Percentiles rank a stretch among this genome's conserved stretches.
Evolutionary conservation across 2,888 invertebrate species (phyloP).

Genomic region (Micoletzkya japonica): DNA sequence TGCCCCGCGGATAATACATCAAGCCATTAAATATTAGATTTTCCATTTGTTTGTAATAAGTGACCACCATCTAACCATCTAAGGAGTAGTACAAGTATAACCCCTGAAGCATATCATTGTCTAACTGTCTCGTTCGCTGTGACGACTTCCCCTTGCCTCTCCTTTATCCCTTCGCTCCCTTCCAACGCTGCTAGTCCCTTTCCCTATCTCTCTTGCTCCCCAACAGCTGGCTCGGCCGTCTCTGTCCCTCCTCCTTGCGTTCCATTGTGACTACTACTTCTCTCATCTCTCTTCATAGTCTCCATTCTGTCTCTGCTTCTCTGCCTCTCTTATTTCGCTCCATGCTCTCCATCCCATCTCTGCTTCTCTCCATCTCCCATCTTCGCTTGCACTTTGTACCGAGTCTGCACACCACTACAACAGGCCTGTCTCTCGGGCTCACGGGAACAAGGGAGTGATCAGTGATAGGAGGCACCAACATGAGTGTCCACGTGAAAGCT

Average conservation of each 20-base stretch:
- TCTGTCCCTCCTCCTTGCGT: background rate
- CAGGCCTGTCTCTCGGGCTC: background rate
- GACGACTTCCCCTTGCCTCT: background rate
- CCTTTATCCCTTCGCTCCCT: background rate
- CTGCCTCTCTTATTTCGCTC: background rate
- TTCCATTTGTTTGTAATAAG: too few relatives aligned
- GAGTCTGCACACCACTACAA: background rate
- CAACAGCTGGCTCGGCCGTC: background rate
- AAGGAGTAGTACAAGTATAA: too few relatives aligned
- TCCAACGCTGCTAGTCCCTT: background rate
- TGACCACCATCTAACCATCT: too few relatives aligned
- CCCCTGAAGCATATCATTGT: too few relatives aligned
- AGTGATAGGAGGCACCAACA: too few relatives aligned
- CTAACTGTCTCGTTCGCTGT: too few relatives aligned
- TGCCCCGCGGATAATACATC: too few relatives aligned
- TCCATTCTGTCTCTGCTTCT: constrained; percentile 18
- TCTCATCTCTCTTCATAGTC: constrained; percentile 6
- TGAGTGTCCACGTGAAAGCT: too few relatives aligned
- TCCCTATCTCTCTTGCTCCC: background rate
- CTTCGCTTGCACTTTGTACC: too few relatives aligned
- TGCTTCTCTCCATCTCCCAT: background rate
- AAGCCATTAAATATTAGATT: too few relatives aligned
- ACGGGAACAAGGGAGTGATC: too few relatives aligned
- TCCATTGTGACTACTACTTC: constrained; percentile 4
- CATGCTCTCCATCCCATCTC: background rate